A percentile compares a stretch with the other conserved stretches of the same genome.
Conservation (phyloP, 2,797 vertebrate species). For the Gallinago stenura region DNA sequence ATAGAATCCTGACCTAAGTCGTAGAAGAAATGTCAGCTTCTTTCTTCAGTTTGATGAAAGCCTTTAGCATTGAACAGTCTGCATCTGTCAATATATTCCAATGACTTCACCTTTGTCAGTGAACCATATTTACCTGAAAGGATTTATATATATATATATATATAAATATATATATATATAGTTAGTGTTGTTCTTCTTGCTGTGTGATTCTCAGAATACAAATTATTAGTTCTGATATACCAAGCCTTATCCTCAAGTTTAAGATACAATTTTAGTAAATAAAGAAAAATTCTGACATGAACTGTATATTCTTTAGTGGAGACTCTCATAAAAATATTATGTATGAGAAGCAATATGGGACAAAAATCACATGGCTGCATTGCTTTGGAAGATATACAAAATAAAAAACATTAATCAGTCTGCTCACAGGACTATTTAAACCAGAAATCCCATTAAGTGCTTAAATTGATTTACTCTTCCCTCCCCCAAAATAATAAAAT, state of each 20-base stretch:
- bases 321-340: neutral
- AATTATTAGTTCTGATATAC: neutral
- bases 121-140: neutral
- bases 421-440: conserved; percentile 48
- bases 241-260: neutral
- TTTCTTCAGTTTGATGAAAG: neutral
- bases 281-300: neutral
- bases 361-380: conserved; percentile 10
- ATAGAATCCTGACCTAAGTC: neutral
- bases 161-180: no score
- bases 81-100: neutral
- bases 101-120: neutral
- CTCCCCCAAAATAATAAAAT: conserved; percentile 45
- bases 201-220: neutral
- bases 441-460: conserved; percentile 46
- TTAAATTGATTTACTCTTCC: conserved; percentile 54
- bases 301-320: neutral
- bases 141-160: neutral
- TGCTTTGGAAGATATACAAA: conserved; percentile 33
- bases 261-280: neutral
- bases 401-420: conserved; percentile 62
- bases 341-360: neutral
- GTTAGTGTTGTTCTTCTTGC: neutral
- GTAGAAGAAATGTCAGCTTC: neutral
- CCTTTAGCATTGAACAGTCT: neutral